Base-by-base conservation (phyloP, 1,140 invertebrate genomes). In the Philaenus spumarius region DNA sequence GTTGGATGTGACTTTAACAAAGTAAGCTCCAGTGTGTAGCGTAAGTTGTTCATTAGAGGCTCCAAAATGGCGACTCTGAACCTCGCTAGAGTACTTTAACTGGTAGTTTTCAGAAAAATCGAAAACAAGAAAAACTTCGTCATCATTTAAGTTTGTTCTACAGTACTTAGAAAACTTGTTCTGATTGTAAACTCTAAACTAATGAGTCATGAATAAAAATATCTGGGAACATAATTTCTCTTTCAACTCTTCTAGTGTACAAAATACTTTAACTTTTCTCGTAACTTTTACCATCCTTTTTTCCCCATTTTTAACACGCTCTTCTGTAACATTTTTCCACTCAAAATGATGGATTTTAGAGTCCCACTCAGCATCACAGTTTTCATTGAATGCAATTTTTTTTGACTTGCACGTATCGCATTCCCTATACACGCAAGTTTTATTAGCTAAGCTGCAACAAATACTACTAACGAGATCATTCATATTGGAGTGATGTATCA, bases 161-260 rank as follows among this genome's bases (percentile, higher is more conserved):
- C 9, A 9, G 17, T 45, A 45, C 42, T 45, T 45, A 11, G 42
- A 45, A 45, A 45, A 45, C 17, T 45, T 45, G 17, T 19, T 19
- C 42, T 45, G 42, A 19, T 45, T 45, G 9, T 45, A 45, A 11
- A 45, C 66, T 66, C 14, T 70, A 68, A 55, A 73, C 71, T 55
- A 71, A 70, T 39, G 69, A 67, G 55, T 67, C 69, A 48, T 73
- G 17, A 34, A 35, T 9, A 30, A 22, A n/a, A 39, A 23, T 30
- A 35, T 22, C 11, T 22, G n/a, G 34, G 39, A 51, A 2, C 39
- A 26, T 12, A 30, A 50, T 51, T 58, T 51, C 26, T 39, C 46
- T 58, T 30, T n/a, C 9, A 40, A 50, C 39, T 46, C 34, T 46
- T 57, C 6, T 14, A 34, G 15, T 14, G 3, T 6, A 30, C 42